Evolutionary conservation across 2,888 invertebrate genomes (phyloP).

Genomic region (Spodoptera littoralis): DNA sequence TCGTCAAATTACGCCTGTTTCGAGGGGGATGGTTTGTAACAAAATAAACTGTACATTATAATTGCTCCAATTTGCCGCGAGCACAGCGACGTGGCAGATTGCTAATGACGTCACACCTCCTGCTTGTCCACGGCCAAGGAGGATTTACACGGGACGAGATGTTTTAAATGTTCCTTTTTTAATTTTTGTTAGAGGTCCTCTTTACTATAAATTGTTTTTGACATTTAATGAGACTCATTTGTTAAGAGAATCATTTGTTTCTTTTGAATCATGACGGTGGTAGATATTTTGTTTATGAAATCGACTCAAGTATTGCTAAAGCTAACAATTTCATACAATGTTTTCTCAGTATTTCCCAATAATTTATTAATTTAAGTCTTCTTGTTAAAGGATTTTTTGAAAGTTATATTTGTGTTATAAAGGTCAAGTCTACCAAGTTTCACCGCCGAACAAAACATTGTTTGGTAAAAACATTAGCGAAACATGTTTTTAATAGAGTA

Average conservation of each 20-base stretch:
- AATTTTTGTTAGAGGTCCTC: neutral
- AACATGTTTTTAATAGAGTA: too few relatives aligned
- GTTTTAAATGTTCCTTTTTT: neutral
- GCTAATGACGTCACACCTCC: slow-evolving; percentile 81
- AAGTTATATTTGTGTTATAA: slow-evolving; percentile 19
- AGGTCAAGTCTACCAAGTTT: slow-evolving; percentile 29
- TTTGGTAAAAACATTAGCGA: too few relatives aligned
- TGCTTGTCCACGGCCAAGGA: slow-evolving; percentile 55
- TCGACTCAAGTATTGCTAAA: too few relatives aligned
- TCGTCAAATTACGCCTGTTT: slow-evolving; percentile 48
- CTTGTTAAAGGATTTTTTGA: slow-evolving; percentile 21
- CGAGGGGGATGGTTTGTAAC: slow-evolving; percentile 59
- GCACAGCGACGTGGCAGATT: slow-evolving; percentile 72
- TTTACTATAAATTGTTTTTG: neutral
- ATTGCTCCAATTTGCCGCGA: slow-evolving; percentile 82
- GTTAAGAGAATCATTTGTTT: too few relatives aligned
- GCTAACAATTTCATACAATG: too few relatives aligned
- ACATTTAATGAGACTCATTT: neutral
- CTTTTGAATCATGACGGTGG: too few relatives aligned
- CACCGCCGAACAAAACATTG: slow-evolving; percentile 5
- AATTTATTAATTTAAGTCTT: slow-evolving; percentile 12
- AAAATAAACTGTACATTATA: slow-evolving; percentile 77
- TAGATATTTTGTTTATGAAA: too few relatives aligned
- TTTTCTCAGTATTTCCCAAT: slow-evolving; percentile 8
- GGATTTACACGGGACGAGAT: slow-evolving; percentile 53